phyloP scores from a whole-genome alignment of 1,140 invertebrate genomes.

The Cydia splendana region DNA sequence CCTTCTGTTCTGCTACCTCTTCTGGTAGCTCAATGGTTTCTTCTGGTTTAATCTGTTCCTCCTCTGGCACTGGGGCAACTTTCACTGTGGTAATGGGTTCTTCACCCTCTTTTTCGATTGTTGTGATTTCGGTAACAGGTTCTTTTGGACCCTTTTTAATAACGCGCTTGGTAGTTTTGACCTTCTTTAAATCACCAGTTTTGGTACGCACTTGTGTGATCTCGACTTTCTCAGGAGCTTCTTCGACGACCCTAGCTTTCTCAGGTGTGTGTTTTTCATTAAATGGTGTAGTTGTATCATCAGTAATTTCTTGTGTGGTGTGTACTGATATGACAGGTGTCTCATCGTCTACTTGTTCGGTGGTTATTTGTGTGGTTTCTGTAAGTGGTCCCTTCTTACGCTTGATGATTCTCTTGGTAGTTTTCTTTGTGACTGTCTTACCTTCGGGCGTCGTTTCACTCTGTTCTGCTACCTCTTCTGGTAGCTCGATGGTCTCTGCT shows the following conservation, averaged over 20 bases:
- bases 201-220: slow-evolving; percentile 65
- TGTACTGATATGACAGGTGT: neutral
- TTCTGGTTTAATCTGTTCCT: neutral
- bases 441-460: neutral
- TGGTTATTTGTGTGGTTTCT: slow-evolving; percentile 1
- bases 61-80: neutral
- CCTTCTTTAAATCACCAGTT: slow-evolving; percentile 44
- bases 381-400: neutral
- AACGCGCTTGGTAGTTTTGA: slow-evolving; percentile 52
- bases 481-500: neutral
- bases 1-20: slow-evolving; percentile 38
- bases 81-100: neutral
- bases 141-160: slow-evolving; percentile 62
- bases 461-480: neutral
- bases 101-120: slow-evolving; percentile 63
- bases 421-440: neutral
- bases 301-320: neutral
- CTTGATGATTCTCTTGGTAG: neutral
- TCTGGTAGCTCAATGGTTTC: slow-evolving; percentile 54
- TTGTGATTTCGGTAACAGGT: slow-evolving; percentile 65
- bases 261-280: neutral
- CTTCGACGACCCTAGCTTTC: slow-evolving; percentile 19
- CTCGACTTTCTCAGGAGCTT: slow-evolving; percentile 36
- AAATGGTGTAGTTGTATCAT: slow-evolving; percentile 10
- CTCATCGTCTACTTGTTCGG: neutral